Evolutionary conservation across 2,113 vertebrate genomes (phyloP).

Genomic region (Electrona antarctica): DNA sequence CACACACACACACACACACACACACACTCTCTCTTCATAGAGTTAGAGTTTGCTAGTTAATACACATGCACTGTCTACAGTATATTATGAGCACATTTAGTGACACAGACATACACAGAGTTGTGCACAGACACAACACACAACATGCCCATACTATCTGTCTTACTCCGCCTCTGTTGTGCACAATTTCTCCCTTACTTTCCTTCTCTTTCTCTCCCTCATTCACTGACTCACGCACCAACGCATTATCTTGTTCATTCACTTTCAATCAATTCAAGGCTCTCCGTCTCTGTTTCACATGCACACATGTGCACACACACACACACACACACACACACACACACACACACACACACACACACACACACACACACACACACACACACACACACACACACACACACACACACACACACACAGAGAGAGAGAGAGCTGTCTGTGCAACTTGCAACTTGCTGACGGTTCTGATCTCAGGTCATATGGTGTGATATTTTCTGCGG

Average conservation of each 20-base stretch:
- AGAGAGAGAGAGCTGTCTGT: not conserved
- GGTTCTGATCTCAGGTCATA: too few species aligned
- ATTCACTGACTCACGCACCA: not conserved
- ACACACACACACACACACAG: not conserved
- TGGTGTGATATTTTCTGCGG: too few species aligned
- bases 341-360: not conserved
- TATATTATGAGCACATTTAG: too few species aligned
- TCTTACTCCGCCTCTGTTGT: too few species aligned
- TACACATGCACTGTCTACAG: too few species aligned
- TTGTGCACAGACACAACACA: too few species aligned
- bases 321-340: not conserved
- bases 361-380: not conserved
- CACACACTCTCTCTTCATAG: constrained; percentile 5
- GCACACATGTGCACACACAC: constrained; percentile 1
- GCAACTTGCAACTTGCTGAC: too few species aligned
- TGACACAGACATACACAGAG: too few species aligned
- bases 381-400: not conserved
- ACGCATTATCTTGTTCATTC: constrained; percentile 9
- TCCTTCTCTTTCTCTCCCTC: not conserved
- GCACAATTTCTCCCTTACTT: too few species aligned
- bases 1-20: not conserved
- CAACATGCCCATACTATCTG: too few species aligned
- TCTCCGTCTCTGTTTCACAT: not conserved
- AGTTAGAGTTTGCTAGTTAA: too few species aligned
- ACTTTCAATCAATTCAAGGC: not conserved